phyloP scores from a whole-genome alignment of 2,888 invertebrate genomes.

The Synanthedon formicaeformis region DNA sequence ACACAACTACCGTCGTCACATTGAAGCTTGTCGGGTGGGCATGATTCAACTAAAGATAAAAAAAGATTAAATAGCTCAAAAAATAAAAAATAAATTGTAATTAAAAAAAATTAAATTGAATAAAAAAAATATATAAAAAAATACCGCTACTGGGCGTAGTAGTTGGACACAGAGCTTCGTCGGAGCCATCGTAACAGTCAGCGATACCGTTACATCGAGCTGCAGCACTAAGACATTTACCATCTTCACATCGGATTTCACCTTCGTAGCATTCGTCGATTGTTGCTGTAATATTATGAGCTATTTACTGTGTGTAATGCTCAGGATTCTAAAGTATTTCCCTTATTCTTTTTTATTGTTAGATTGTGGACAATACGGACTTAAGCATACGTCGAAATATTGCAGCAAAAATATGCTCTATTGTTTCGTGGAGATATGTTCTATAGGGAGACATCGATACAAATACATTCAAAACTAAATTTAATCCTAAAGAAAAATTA shows the following conservation, averaged over 20 bases:
- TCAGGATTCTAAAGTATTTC: too few relatives aligned
- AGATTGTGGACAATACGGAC: too few relatives aligned
- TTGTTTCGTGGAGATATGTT: too few relatives aligned
- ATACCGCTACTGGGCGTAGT: conserved; percentile 1
- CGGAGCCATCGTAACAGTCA: conserved; percentile 59
- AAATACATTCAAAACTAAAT: too few relatives aligned
- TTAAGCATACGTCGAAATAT: too few relatives aligned
- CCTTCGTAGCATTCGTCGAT: conserved; percentile 24
- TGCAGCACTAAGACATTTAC: conserved; percentile 57
- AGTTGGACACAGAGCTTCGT: conserved; percentile 31
- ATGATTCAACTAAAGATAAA: background rate
- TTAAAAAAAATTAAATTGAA: background rate
- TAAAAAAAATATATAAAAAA: too few relatives aligned
- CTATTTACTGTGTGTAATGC: too few relatives aligned
- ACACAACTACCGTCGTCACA: conserved; percentile 72
- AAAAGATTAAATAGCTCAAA: background rate
- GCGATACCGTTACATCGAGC: conserved; percentile 45
- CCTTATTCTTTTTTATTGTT: too few relatives aligned
- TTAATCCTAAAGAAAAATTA: too few relatives aligned
- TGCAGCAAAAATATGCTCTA: too few relatives aligned
- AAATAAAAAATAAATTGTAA: background rate
- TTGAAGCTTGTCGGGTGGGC: conserved; percentile 29
- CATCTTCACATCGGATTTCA: conserved; percentile 65
- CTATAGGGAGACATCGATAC: too few relatives aligned
- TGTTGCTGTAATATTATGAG: conserved; percentile 8